Evolutionary conservation across 2,888 invertebrate species (phyloP), one percentile per base, ranked within the genome.

Genomic region (Harpagoxenus sublaevis): DNA sequence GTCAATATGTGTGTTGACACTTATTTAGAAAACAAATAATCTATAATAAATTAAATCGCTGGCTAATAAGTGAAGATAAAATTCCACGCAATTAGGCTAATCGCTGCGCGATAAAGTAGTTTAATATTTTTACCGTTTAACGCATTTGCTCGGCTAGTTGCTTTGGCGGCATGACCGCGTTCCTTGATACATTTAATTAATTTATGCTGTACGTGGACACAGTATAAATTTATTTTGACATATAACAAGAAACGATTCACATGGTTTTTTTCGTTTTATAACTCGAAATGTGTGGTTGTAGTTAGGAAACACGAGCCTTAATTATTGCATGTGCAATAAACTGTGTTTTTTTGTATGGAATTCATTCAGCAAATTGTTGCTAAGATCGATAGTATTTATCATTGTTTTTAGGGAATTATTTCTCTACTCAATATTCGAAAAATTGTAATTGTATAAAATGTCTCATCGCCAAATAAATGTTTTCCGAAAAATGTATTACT

Each of bases 401-500:
- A 51, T 66, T 28, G 2, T 77, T 77, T 28, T 42, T 15, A 62
- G 3, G 15, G 4, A 71, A 9, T 12, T 31, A 15, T 55, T 53
- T 78, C 31, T 55, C 66, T 42, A 45, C 3, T 78, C 9, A 15
- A 45, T 66, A 77, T 8, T 77, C 6, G 5, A 77, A 6, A 62
- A 39, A 62, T 51, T 18, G 6, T 1, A 65, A 31, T 65, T 77
- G 23, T 75, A 66, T 55, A n/a, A 31, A 66, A 42, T 45, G 5
- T 55, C n/a, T 55, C 10, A 55, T 39, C n/a, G 31, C 45, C 66
- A 48, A 77, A 78, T 78, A 78, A 78, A 78, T 78, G 42, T 66
- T 78, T 66, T 66, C 42, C 55, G 55, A 78, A 78, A 35, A 78
- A 42, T n/a, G 51, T 8, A 63, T 31, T 48, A 35, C 1, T 15